Base-by-base conservation (phyloP, 2,888 invertebrate species). In the Marronus borbonicus region DNA sequence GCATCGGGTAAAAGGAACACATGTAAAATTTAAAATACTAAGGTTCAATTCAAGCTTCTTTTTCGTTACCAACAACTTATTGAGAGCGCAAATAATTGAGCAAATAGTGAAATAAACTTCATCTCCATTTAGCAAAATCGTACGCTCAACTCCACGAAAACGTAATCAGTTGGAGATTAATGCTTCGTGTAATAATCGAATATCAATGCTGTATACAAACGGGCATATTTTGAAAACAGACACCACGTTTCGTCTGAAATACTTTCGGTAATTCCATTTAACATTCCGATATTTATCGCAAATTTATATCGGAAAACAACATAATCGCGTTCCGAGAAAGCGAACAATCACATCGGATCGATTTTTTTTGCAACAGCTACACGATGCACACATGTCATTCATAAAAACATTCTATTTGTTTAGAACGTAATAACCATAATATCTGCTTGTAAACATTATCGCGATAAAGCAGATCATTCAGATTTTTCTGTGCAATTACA, bases 391-490 rank as follows among this genome's bases (percentile, higher is more conserved):
- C 28, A 62, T 31, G 28, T 31, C 62, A 62, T 62, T 62, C 62
- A 62, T 50, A 68, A 66, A 66, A 66, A 12, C n/a, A 28, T 28
- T 68, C 24, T 68, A 28, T 68, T 68, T 28, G 50, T 44, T 20
- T 68, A 14, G 49, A 49, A 66, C 44, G 68, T 50, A 68, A 62
- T 62, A 62, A 10, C 31, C 10, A 24, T 31, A 14, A n/a, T 62
- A 62, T 62, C 14, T 28, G 20, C 62, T 62, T 31, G 24, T 28
- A 14, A 62, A 28, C 28, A 20, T 36, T 5, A 36, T 5, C 24
- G 20, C 24, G 68, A 50, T 68, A 68, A 68, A 68, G 8, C 68
- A n/a, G 7, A 68, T 68, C 50, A 17, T 68, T 44, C 65, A 66
- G 20, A 44, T 66, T n/a, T n/a, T 24, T 50, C 49, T 68, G 50